Evolutionary conservation across 2,888 invertebrate species (phyloP).

Genomic region (Gortyna flavago): DNA sequence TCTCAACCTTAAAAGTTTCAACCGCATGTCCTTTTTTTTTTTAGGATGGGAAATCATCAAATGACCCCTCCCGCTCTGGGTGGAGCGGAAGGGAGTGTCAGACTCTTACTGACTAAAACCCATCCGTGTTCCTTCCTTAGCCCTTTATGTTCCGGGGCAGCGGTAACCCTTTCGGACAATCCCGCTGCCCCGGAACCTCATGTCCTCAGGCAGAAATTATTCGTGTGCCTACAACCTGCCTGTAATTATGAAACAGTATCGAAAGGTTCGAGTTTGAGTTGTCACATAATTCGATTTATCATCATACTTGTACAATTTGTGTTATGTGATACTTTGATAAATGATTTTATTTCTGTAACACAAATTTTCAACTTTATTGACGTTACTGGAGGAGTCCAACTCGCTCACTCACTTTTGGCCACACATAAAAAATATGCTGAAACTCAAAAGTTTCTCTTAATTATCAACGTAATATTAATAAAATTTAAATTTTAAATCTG

Average conservation of each 20-base stretch:
- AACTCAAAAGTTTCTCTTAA: conserved; percentile 3
- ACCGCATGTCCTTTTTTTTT: conserved; percentile 67
- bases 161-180: no score
- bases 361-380: not conserved
- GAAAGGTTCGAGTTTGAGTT: conserved; percentile 12
- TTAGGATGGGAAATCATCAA: no score
- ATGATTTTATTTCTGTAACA: not conserved
- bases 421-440: not conserved
- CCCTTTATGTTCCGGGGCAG: no score
- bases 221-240: conserved; percentile 74
- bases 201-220: conserved; percentile 68
- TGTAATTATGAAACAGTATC: conserved; percentile 29
- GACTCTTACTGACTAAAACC: no score
- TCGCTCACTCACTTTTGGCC: not conserved
- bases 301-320: not conserved
- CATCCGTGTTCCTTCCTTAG: no score
- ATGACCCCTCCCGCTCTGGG: no score
- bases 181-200: no score
- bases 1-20: conserved; percentile 47
- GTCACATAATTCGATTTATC: conserved; percentile 22
- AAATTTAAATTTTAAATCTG: conserved; percentile 76
- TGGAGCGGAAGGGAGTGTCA: no score
- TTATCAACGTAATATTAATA: conserved; percentile 51
- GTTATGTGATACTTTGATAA: not conserved
- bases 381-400: not conserved